Conservation (phyloP, 2,113 vertebrate genomes). For the Corythoichthys haematopterus region DNA sequence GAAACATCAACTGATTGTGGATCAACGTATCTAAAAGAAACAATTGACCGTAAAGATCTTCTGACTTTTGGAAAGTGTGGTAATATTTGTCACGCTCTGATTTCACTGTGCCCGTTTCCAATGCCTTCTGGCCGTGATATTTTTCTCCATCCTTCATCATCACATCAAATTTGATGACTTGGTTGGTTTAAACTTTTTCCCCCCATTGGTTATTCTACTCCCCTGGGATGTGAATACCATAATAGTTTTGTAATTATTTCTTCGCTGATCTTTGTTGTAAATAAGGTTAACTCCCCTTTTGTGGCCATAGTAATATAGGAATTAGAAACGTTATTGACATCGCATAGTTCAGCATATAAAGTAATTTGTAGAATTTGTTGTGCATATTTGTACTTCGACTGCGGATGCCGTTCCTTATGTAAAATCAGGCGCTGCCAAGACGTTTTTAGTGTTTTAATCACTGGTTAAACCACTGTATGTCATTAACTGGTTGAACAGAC, state of each 20-base stretch:
- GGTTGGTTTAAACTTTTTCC: not conserved
- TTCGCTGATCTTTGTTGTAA: not conserved
- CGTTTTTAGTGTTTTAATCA: not conserved
- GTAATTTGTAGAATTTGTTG: not conserved
- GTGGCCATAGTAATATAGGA: too few species aligned
- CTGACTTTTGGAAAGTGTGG: conserved; percentile 5
- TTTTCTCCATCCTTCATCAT: not conserved
- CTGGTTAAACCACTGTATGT: not conserved
- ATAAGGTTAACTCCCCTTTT: not conserved
- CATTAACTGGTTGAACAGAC: not conserved
- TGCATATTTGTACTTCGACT: not conserved
- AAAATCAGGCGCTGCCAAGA: not conserved
- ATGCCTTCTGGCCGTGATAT: not conserved
- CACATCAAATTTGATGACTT: not conserved
- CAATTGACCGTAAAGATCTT: not conserved
- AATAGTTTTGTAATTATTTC: not conserved
- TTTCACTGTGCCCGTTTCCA: not conserved
- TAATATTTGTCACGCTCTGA: not conserved
- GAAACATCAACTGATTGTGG: conserved; percentile 36
- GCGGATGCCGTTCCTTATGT: not conserved
- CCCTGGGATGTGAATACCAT: not conserved
- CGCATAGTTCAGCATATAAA: too few species aligned
- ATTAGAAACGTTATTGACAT: too few species aligned
- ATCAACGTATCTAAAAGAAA: not conserved
- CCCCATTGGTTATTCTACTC: not conserved